Evolutionary conservation across 2,113 vertebrate species (phyloP).

Genomic region (Periophthalmodon schlosseri): DNA sequence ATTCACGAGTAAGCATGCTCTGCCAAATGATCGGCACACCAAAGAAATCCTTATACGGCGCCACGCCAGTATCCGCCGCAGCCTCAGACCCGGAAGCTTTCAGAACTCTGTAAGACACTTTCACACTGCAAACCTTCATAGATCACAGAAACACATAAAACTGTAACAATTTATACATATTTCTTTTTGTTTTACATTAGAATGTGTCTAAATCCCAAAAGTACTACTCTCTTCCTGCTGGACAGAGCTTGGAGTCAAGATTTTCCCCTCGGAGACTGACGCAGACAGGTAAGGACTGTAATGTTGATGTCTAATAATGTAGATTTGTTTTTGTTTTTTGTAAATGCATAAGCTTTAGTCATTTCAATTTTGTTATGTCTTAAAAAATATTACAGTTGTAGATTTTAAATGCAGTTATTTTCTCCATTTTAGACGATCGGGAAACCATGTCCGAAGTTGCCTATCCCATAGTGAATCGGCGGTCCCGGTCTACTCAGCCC

Average conservation of each 20-base stretch:
- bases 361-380: neutral
- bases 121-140: neutral
- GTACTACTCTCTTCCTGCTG: slow-evolving; percentile 77
- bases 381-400: neutral
- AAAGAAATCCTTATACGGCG: slow-evolving; percentile 94
- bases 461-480: slow-evolving; percentile 36
- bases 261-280: slow-evolving; percentile 41
- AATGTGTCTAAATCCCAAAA: slow-evolving; percentile 58
- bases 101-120: slow-evolving; percentile 74
- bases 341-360: no score
- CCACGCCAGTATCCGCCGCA: slow-evolving; percentile 86
- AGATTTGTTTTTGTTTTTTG: no score
- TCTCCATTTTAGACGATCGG: slow-evolving; percentile 47
- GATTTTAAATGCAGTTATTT: neutral
- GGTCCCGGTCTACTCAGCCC: slow-evolving; percentile 31
- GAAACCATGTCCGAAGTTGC: slow-evolving; percentile 61
- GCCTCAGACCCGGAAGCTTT: slow-evolving; percentile 83
- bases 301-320: no score
- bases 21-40: slow-evolving; percentile 84
- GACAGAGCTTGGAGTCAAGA: slow-evolving; percentile 62
- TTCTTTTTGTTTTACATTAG: slow-evolving; percentile 20
- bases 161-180: neutral
- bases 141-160: neutral
- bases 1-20: slow-evolving; percentile 85
- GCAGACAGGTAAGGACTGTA: slow-evolving; percentile 44